Evolutionary conservation across 1,140 invertebrate genomes (phyloP), one percentile per base, ranked within the genome.

Genomic region (Drosophila parvula): DNA sequence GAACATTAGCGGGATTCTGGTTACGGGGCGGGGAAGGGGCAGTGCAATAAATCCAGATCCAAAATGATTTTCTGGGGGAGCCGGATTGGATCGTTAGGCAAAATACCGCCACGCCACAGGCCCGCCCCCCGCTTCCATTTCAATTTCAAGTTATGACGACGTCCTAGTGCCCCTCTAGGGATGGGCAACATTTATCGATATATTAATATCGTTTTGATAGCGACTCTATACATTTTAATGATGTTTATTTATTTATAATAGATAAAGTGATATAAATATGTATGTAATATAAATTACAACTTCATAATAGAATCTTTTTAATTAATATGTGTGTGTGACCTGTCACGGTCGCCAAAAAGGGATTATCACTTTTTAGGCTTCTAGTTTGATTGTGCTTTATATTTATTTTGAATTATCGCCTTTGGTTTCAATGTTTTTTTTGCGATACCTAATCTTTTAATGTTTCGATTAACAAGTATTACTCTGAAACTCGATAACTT

Each of bases 81-180:
- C 32, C 34, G 47, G 38, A 84, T 85, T 84, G 81, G 78, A 79
- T 81, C 64, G 70, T 63, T 68, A 69, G 40, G 43, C 67, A 30
- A 41, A 38, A 44, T 40, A 22, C 12, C 32, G 38, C 14, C 50
- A 10, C 50, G 28, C 36, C 45, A 30, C 8, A 8, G 16, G 30
- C 30, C 22, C 30, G 12, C 10, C 27, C 40, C 27, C 43, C 32
- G n/a, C n/a, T 22, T 27, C 41, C 63, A 69, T 84, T 84, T 85
- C 82, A 78, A 86, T 85, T 85, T 85, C 82, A 85, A 81, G 78
- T 86, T 81, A 85, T 81, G 78, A 78, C 70, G 82, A 60, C 55
- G 51, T 50, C 45, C 71, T 36, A 57, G 51, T 41, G 53, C 3
- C 27, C 3, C 38, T 38, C 36, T 55, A 55, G 51, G n/a, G 51